Conservation (phyloP, 2,888 invertebrate genomes). For the Cantharis rufa region DNA sequence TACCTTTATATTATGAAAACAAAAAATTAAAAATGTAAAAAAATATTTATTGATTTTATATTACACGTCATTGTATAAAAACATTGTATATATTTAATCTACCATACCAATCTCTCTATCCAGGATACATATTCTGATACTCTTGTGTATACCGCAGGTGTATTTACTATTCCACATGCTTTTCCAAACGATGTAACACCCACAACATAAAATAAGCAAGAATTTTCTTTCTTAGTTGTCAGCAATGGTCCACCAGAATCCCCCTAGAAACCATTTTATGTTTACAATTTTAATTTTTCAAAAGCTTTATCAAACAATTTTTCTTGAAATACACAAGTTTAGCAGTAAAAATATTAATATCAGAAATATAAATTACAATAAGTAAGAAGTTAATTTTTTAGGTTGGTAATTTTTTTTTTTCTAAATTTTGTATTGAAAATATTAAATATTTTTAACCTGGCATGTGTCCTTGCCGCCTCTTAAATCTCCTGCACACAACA, state of each 20-base stretch:
- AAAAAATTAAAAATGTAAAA: not conserved
- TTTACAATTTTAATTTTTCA: not conserved
- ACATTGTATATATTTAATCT: not conserved
- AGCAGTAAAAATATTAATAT: too few species aligned
- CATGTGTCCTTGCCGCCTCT: constrained; percentile 51
- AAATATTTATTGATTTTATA: not conserved
- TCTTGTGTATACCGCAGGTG: constrained; percentile 63
- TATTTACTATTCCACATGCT: constrained; percentile 56
- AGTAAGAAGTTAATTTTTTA: too few species aligned
- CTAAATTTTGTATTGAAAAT: not conserved
- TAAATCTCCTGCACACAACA: constrained; percentile 58
- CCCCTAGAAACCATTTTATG: constrained; percentile 58
- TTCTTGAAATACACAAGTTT: too few species aligned
- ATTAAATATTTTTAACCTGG: constrained; percentile 41
- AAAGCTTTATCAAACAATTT: too few species aligned
- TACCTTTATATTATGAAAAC: too few species aligned
- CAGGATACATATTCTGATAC: constrained; percentile 61
- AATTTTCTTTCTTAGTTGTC: constrained; percentile 58
- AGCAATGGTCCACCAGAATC: constrained; percentile 76
- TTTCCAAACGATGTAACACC: constrained; percentile 66
- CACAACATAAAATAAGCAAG: constrained; percentile 62
- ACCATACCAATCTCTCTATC: constrained; percentile 64
- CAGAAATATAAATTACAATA: too few species aligned
- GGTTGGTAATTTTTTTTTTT: not conserved
- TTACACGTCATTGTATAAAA: not conserved